These are phyloP conservation scores for Galerucella calmariensis DNA, from an alignment of 2,888 invertebrate genomes.

Conservation along the genomic window DNA sequence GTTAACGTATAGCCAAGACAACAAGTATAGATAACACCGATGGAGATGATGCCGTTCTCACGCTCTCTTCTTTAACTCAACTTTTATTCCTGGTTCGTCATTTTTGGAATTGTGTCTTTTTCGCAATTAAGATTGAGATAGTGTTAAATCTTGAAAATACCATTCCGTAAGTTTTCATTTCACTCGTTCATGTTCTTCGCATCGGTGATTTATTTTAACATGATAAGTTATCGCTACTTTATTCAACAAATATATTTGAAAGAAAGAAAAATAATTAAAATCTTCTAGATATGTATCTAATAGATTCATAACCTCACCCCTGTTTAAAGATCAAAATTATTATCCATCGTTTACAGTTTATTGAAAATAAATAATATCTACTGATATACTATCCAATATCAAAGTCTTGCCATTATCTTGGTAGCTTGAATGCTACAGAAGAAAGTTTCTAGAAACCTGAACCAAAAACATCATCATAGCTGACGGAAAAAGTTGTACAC, in stretches of 20 bases:
- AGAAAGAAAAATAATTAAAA: neutral
- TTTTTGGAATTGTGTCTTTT: slow-evolving; percentile 57
- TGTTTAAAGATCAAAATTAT: too few species aligned
- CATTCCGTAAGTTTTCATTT: slow-evolving; percentile 51
- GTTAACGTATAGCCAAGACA: slow-evolving; percentile 63
- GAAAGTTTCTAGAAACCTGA: neutral
- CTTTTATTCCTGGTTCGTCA: slow-evolving; percentile 53
- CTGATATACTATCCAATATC: neutral
- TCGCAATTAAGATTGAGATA: slow-evolving; percentile 60
- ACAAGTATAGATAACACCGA: slow-evolving; percentile 59
- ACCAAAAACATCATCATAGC: neutral
- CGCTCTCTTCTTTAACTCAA: slow-evolving; percentile 54
- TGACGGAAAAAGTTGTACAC: neutral
- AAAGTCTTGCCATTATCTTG: neutral
- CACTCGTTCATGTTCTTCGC: slow-evolving; percentile 23
- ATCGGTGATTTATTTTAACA: neutral
- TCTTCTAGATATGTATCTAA: neutral
- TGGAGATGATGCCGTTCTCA: slow-evolving; percentile 59
- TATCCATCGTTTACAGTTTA: too few species aligned
- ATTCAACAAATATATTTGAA: neutral
- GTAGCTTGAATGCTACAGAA: too few species aligned
- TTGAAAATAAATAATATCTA: neutral
- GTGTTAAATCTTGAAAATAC: slow-evolving; percentile 55
- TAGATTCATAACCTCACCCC: neutral
- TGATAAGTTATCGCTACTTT: neutral